These are phyloP conservation scores for Latheticus oryzae DNA, from an alignment of 2,888 invertebrate genomes.

Conservation along the genomic window DNA sequence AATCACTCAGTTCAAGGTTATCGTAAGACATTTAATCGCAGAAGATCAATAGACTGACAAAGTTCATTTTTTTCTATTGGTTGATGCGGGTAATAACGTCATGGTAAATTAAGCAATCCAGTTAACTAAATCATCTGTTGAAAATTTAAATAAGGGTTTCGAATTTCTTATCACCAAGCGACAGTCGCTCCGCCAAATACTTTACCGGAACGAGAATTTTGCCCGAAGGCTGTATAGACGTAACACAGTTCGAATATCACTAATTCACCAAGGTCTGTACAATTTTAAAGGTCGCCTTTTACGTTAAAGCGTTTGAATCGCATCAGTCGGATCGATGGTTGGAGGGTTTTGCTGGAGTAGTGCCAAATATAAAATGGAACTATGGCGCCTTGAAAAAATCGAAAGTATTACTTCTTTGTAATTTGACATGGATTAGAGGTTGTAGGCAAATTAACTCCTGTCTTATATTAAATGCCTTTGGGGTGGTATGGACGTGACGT, in stretches of 20 bases:
- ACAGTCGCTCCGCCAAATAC: slow-evolving; percentile 11
- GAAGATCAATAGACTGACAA: slow-evolving; percentile 24
- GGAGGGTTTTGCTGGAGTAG: slow-evolving; percentile 2
- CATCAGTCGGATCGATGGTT: slow-evolving; percentile 16
- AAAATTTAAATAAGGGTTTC: slow-evolving; percentile 30
- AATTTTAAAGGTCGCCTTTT: slow-evolving; percentile 20
- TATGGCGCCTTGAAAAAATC: slow-evolving; percentile 13
- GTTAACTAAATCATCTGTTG: slow-evolving; percentile 34
- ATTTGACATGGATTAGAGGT: slow-evolving; percentile 15
- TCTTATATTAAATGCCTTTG: slow-evolving; percentile 1
- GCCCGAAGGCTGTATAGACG: slow-evolving; percentile 7
- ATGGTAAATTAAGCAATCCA: slow-evolving; percentile 40
- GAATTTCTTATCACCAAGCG: slow-evolving; percentile 20
- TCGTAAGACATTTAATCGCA: slow-evolving; percentile 6
- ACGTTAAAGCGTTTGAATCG: slow-evolving; percentile 19
- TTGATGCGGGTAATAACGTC: slow-evolving; percentile 31
- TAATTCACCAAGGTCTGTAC: slow-evolving; percentile 13
- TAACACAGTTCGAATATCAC: slow-evolving; percentile 3
- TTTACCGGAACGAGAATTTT: slow-evolving; percentile 14
- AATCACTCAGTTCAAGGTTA: slow-evolving; percentile 26
- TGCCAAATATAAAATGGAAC: slow-evolving; percentile 21
- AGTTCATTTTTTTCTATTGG: slow-evolving; percentile 21
- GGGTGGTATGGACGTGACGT: slow-evolving; percentile 16
- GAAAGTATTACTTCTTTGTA: slow-evolving; percentile 7
- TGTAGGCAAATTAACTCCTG: slow-evolving; percentile 11